These are phyloP conservation scores for Aphelenchoides fujianensis DNA, from an alignment of 1,140 invertebrate species.

Conservation along the genomic window DNA sequence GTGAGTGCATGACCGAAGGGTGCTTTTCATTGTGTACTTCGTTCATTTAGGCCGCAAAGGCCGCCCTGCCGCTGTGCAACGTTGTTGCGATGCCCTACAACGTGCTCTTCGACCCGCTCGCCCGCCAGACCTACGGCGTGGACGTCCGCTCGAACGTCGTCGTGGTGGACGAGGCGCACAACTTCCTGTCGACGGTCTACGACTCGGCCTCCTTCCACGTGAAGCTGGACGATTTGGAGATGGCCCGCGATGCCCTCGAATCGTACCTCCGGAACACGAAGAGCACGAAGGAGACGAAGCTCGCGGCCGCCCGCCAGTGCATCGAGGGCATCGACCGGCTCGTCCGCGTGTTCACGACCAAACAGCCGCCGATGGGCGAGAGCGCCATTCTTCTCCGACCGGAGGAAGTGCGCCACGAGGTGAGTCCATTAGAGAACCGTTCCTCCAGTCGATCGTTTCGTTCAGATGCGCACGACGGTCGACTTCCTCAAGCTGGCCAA, in stretches of 20 bases:
- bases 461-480: slow-evolving; percentile 8
- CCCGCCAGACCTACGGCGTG: slow-evolving; percentile 9
- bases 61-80: slow-evolving; percentile 10
- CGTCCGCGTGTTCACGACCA: not conserved
- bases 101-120: not conserved
- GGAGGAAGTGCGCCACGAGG: not conserved
- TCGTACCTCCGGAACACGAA: not conserved
- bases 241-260: not conserved
- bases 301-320: not conserved
- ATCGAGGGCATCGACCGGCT: not conserved
- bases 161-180: slow-evolving; percentile 23
- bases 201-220: slow-evolving; percentile 1
- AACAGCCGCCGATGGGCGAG: not conserved
- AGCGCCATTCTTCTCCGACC: slow-evolving; percentile 3
- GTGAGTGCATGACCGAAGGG: too few relatives aligned
- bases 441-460: not conserved
- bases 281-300: not conserved
- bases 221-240: slow-evolving; percentile 10
- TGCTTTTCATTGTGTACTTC: too few relatives aligned
- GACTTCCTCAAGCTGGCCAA: slow-evolving; percentile 1
- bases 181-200: slow-evolving; percentile 17
- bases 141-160: slow-evolving; percentile 3
- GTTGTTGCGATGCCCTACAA: slow-evolving; percentile 18
- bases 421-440: not conserved
- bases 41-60: slow-evolving; percentile 17